Evolutionary conservation across 2,113 vertebrate genomes (phyloP), one percentile per base, ranked within the genome.

Genomic region (Onychostoma macrolepis): DNA sequence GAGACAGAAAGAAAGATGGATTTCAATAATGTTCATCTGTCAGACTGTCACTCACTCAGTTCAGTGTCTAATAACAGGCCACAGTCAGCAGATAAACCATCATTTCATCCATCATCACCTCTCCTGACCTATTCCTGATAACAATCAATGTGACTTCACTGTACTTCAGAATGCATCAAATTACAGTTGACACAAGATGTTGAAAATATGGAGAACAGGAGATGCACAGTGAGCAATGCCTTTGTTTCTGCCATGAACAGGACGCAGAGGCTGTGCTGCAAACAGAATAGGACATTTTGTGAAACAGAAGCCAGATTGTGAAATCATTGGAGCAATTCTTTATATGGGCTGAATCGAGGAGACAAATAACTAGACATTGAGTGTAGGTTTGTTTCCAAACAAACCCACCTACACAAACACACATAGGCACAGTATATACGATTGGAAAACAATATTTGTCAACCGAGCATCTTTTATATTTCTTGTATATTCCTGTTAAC

Each of bases 241-340:
- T 63, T 26, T 80, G 33, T 61, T 61, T 61, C 56, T 61, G 36
- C 11, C 24, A 8, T 15, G n/a, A 80, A 80, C 5, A 38, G 33
- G 78, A 24, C 19, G 0, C 48, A 56, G 50, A 56, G 56, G 36
- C 79, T 63, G 53, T 38, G 36, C n/a, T 63, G 79, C 38, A 45
- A 81, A 81, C 24, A 43, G 36, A 80, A 80, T 41, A 43, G 53
- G 36, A 81, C 79, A 63, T 81, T 65, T 43, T 81, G 79, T 43
- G 61, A 81, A 65, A 81, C 79, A 43, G 56, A 58, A 65, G 38
- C 36, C 36, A 28, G n/a, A 28, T 80, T 63, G 24, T 81, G 58
- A 81, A 81, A 81, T 65, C 58, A 65, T 41, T 65, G 58, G 56
- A 45, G 80, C 80, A 65, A 65, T 65, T 43, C 58, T 76, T 76